These are phyloP conservation scores for Pipistrellus pygmaeus DNA, from an alignment of 2,797 vertebrate species.

Conservation along the genomic window DNA sequence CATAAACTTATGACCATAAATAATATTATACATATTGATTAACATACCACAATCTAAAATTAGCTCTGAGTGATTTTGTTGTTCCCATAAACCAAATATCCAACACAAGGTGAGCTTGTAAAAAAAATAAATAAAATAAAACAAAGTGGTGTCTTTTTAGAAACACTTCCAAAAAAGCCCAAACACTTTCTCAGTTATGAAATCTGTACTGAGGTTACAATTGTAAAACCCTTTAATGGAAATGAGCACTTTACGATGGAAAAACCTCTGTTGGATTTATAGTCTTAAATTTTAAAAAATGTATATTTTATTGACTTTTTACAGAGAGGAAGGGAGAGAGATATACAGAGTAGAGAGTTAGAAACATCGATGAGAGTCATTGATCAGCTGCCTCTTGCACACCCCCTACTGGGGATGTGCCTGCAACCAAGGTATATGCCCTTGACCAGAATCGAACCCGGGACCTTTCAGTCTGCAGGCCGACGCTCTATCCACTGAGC, in stretches of 20 bases:
- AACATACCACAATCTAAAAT: background rate
- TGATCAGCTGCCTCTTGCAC: too few relatives aligned
- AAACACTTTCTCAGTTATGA: background rate
- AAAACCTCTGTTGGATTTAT: background rate
- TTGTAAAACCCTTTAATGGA: background rate
- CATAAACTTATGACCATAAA: background rate
- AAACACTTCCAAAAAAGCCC: background rate
- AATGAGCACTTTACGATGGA: background rate
- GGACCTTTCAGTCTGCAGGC: too few relatives aligned
- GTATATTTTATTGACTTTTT: background rate
- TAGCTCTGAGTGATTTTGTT: background rate
- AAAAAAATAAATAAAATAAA: conserved; percentile 6
- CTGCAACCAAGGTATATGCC: too few relatives aligned
- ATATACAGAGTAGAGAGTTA: too few relatives aligned
- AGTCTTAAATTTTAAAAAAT: background rate
- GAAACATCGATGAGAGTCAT: too few relatives aligned
- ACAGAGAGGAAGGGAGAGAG: too few relatives aligned
- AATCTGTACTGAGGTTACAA: background rate
- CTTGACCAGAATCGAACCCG: too few relatives aligned
- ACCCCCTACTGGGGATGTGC: too few relatives aligned
- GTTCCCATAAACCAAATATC: background rate
- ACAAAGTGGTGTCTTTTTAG: background rate
- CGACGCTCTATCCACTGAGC: too few relatives aligned
- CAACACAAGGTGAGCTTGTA: background rate
- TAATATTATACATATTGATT: background rate